Base-by-base conservation (phyloP, 1,140 invertebrate genomes). In the Alviniconcha marisindica region DNA sequence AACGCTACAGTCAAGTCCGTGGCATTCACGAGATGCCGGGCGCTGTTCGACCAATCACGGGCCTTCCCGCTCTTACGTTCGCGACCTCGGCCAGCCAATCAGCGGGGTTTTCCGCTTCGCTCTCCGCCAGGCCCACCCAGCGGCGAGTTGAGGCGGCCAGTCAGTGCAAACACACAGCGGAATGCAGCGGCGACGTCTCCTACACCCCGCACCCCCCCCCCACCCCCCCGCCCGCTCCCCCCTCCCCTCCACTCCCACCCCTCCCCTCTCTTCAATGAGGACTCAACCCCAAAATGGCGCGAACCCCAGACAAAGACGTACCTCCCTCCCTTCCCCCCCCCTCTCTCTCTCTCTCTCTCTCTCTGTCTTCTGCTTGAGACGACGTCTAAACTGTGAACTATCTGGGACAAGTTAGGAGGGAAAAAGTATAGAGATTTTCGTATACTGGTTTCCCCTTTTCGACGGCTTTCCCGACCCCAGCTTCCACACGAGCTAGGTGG, bases 41-140 rank as follows among this genome's bases (percentile, higher is more conserved):
- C 63, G 66, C 38, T n/a, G n/a, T 71, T 87, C 69, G 79, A 84
- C 90, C 89, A 90, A 91, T 91, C 83, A 86, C 28, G 73, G 71
- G 28, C 38, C 56, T 89, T 91, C 89, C 87, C 90, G 87, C 90
- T 84, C 85, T 85, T 54, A 44, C 73, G 76, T 74, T 63, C 28
- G 36, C 78, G 18, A 44, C 40, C 36, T 56, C 44, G 82, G 14
- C 51, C 63, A 77, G 42, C 84, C 83, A 85, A 84, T 85, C 63
- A 82, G 7, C 21, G 54, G 33, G 24, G 42, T 77, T 82, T 77
- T 82, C 44, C 51, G 48, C 33, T 28, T 63, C 1, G 44, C 33
- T 51, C 28, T n/a, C 1, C 15, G 36, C 66, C 14, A 24, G 51
- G 51, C 81, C 51, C 71, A 42, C 81, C 28, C 36, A 54, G 31